Percentiles rank a stretch among this genome's conserved stretches.
Conservation (phyloP, 2,797 vertebrate genomes). For the Antennarius maculatus region DNA sequence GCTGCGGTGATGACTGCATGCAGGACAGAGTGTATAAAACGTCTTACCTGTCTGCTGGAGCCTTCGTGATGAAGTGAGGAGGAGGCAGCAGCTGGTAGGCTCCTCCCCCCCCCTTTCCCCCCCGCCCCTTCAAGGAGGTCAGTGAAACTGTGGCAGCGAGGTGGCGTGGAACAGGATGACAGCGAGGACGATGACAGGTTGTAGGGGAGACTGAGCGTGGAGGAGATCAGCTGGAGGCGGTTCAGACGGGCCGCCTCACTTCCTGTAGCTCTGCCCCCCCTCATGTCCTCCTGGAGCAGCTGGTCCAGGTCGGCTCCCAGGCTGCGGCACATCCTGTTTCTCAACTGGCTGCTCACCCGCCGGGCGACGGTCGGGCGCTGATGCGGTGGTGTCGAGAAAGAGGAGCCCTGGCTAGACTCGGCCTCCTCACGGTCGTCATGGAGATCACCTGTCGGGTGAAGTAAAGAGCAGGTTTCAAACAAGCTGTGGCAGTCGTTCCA, state of each 20-base stretch:
- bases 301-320: constrained; percentile 78
- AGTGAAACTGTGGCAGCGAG: constrained; percentile 55
- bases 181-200: constrained; percentile 65
- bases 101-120: constrained; percentile 2
- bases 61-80: constrained; percentile 24
- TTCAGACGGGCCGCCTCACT: constrained; percentile 58
- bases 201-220: constrained; percentile 69
- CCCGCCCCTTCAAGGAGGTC: constrained; percentile 34
- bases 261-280: constrained; percentile 21
- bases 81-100: background rate
- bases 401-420: constrained; percentile 43
- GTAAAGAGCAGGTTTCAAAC: background rate
- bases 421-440: constrained; percentile 6
- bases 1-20: background rate
- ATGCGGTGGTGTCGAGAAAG: constrained; percentile 2
- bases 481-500: background rate
- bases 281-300: constrained; percentile 57
- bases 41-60: constrained; percentile 57
- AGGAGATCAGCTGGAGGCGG: constrained; percentile 76
- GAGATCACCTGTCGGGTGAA: constrained; percentile 51
- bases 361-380: background rate
- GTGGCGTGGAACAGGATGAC: constrained; percentile 64
- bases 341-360: constrained; percentile 50
- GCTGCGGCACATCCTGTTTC: constrained; percentile 78
- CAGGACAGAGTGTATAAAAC: background rate